A percentile compares a stretch with the other conserved stretches of the same genome.
Conservation (phyloP, 2,113 vertebrate genomes). For the Epinephelus fuscoguttatus region DNA sequence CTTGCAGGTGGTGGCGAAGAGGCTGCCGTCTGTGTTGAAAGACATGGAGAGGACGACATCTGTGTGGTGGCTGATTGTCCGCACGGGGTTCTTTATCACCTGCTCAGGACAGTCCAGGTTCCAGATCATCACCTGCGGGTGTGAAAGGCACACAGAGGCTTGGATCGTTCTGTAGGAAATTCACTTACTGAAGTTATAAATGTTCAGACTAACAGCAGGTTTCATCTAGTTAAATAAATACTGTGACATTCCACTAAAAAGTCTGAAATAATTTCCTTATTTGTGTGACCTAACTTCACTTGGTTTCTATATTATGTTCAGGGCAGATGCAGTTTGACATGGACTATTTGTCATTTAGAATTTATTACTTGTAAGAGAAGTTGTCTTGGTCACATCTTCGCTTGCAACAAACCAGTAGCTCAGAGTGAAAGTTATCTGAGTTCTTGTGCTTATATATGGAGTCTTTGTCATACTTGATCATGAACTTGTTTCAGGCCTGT, state of each 20-base stretch:
- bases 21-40: slow-evolving; percentile 92
- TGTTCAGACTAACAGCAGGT: not conserved
- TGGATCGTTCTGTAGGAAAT: not conserved
- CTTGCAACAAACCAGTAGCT: not conserved
- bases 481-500: not conserved
- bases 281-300: not conserved
- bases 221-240: not conserved
- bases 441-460: not conserved
- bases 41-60: slow-evolving; percentile 95
- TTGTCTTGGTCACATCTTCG: too few relatives aligned
- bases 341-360: too few relatives aligned
- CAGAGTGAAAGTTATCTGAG: not conserved
- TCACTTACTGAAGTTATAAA: not conserved
- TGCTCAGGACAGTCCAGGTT: slow-evolving; percentile 87
- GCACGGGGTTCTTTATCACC: slow-evolving; percentile 87
- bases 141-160: not conserved
- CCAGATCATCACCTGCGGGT: slow-evolving; percentile 92
- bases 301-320: not conserved
- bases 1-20: slow-evolving; percentile 92
- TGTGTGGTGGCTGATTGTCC: slow-evolving; percentile 87
- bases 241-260: not conserved
- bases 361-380: too few relatives aligned
- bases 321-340: too few relatives aligned
- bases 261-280: not conserved
- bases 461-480: not conserved